Conservation (phyloP, 2,888 invertebrate genomes). For the Bhutanitis thaidina region DNA sequence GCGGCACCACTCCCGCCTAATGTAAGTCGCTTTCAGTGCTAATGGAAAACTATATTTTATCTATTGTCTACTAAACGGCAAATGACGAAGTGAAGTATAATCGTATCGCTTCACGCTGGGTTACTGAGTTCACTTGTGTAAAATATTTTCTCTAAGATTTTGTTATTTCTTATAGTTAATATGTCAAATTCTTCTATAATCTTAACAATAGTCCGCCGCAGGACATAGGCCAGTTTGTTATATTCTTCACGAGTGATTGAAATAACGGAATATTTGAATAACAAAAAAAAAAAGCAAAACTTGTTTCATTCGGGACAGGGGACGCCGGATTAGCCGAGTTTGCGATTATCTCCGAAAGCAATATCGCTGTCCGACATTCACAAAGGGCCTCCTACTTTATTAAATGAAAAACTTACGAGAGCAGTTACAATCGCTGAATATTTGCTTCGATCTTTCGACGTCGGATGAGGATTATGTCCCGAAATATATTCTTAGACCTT, state of each 20-base stretch:
- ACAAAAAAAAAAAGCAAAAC: not conserved
- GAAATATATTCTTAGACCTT: not conserved
- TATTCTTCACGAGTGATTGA: too few species aligned
- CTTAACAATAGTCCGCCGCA: too few species aligned
- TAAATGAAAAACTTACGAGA: conserved; percentile 8
- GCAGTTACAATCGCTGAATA: conserved; percentile 5
- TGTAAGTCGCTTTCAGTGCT: not conserved
- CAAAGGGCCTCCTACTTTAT: conserved; percentile 1
- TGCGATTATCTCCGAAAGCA: conserved; percentile 5
- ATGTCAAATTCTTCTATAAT: too few species aligned
- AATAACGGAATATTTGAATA: not conserved
- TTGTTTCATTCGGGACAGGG: not conserved
- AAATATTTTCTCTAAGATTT: too few species aligned
- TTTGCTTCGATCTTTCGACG: conserved; percentile 2
- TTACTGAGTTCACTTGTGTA: too few species aligned
- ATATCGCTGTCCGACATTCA: not conserved
- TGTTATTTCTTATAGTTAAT: too few species aligned
- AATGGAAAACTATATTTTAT: conserved; percentile 1
- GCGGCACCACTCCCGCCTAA: not conserved
- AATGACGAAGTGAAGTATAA: not conserved
- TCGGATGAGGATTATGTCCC: not conserved
- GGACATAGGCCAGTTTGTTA: too few species aligned
- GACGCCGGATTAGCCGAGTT: conserved; percentile 11
- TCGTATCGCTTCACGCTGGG: too few species aligned
- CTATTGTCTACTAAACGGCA: not conserved